Percentiles rank a stretch among this genome's conserved stretches.
Evolutionary conservation across 2,113 vertebrate genomes (phyloP).

Genomic region (Ailuropoda melanoleuca): DNA sequence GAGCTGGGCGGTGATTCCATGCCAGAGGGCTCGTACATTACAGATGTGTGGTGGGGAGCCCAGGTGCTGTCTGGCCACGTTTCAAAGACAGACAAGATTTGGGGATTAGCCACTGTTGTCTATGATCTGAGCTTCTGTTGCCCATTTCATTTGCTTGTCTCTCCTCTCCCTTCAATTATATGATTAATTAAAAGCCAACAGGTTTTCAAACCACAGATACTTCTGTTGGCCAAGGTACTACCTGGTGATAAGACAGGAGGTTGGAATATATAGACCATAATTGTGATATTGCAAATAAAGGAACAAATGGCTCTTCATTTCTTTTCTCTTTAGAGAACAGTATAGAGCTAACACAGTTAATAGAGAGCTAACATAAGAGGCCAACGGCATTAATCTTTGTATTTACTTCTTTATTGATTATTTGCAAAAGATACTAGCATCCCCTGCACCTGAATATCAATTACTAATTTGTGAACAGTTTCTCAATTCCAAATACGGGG

Average conservation of each 20-base stretch:
- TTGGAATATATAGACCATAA: too few species aligned
- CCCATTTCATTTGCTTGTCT: neutral
- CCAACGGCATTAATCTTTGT: neutral
- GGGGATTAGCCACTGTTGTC: neutral
- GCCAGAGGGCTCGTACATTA: rapidly evolving
- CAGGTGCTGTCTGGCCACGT: rapidly evolving
- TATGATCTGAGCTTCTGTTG: neutral
- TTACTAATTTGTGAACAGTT: neutral
- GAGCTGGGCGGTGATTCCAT: rapidly evolving
- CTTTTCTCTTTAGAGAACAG: neutral
- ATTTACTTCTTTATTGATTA: neutral
- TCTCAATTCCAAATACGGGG: neutral
- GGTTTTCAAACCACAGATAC: neutral
- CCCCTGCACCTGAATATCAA: neutral
- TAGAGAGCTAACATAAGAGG: neutral
- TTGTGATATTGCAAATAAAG: neutral
- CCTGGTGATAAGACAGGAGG: neutral
- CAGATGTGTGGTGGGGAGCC: neutral
- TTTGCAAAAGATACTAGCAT: neutral
- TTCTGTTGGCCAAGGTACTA: neutral
- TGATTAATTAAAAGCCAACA: neutral
- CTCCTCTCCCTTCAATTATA: neutral
- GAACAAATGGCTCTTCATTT: neutral
- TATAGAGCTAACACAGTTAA: neutral
- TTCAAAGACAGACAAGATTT: neutral